Conservation (phyloP, 2,113 vertebrate genomes). For the Motacilla alba region DNA sequence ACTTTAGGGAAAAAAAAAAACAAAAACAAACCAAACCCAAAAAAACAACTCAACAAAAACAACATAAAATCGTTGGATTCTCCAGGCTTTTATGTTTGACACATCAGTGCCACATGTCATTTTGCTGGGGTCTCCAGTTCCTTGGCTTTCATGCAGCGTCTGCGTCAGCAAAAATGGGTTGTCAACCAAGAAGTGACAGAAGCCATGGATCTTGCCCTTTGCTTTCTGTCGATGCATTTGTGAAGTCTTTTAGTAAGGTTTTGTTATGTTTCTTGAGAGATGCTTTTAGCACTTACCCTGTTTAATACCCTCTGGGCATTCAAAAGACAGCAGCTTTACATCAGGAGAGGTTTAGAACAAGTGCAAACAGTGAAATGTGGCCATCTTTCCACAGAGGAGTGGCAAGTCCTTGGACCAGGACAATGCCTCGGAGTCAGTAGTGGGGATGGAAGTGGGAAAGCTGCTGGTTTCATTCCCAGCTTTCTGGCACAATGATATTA, state of each 20-base stretch:
- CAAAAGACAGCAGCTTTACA: background rate
- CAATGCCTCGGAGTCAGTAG: background rate
- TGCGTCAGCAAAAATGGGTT: background rate
- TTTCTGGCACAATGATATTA: background rate
- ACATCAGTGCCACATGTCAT: background rate
- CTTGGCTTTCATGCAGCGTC: background rate
- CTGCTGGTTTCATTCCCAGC: background rate
- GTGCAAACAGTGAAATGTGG: background rate
- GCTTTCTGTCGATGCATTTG: background rate
- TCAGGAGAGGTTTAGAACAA: background rate
- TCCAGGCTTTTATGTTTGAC: constrained; percentile 33
- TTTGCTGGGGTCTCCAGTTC: background rate
- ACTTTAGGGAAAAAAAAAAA: background rate
- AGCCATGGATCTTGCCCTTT: background rate
- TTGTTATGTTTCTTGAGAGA: background rate
- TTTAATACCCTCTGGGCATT: background rate
- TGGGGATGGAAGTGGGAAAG: background rate
- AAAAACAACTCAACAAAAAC: background rate
- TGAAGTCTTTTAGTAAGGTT: background rate
- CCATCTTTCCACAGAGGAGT: background rate
- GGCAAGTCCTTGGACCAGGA: background rate
- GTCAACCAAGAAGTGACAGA: background rate
- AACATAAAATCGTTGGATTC: background rate
- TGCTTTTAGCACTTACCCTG: background rate
- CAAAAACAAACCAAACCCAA: background rate